Evolutionary conservation across 2,797 vertebrate species (phyloP), one percentile per base, ranked within the genome.

Genomic region (Phaenicophaeus curvirostris): DNA sequence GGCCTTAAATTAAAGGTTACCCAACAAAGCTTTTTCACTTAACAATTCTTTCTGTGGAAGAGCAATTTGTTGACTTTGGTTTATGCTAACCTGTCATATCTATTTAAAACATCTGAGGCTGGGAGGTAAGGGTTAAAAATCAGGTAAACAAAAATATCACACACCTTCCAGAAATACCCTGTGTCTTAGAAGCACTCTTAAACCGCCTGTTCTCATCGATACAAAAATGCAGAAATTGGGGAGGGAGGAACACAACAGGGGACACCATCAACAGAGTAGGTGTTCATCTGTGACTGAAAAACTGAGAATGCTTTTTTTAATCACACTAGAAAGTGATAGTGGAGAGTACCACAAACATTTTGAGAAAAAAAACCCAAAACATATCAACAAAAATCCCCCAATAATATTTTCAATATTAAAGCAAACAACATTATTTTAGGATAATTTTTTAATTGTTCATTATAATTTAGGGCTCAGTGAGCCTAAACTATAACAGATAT

Each of bases 291-390:
- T n/a, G 13, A 59, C 35, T 42, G 7, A 66, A 89, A 83, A 41
- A 35, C 0, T 21, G 6, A 41, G 15, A 72, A 31, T 35, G 14
- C 6, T 41, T 42, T 87, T 59, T 35, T 41, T 8, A n/a, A 15
- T 46, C 35, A 37, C 18, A 8, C 11, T 68, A 67, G 35, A 66
- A 74, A 84, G 73, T 48, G 55, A 59, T 11, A 41, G 27, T 23
- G 5, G 15, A 66, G 44, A 59, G 5, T 59, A 58, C 6, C n/a
- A 69, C 27, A 81, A 79, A 66, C 4, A 4, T 37, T 41, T 76
- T 1, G 2, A 0, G n/a, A 37, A 58, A 57, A 16, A 5, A 82
- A 61, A 14, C 4, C 3, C 8, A 46, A 19, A 46, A 46, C 44
- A 92, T 48, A 37, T 21, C 39, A 39, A 39, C 39, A 39, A 39